A percentile compares a stretch with the other conserved stretches of the same genome.
Conservation (phyloP, 2,113 vertebrate genomes). For the Ictalurus punctatus region DNA sequence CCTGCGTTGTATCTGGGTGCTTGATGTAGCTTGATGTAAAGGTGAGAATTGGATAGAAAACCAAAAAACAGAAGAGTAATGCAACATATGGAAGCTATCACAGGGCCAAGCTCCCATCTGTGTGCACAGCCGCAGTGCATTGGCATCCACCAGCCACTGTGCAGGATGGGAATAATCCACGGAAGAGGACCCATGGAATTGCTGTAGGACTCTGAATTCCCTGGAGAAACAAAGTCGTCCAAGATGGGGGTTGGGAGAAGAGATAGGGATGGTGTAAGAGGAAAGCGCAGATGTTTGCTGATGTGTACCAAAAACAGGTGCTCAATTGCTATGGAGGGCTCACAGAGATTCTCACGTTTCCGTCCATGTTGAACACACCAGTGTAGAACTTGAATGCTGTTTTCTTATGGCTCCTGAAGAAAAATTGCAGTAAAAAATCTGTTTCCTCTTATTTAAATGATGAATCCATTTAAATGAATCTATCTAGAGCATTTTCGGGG, state of each 20-base stretch:
- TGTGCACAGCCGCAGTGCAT: slow-evolving; percentile 64
- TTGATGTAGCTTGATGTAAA: slow-evolving; percentile 43
- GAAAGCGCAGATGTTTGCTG: slow-evolving; percentile 55
- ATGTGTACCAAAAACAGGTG: slow-evolving; percentile 73
- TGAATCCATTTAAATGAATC: not conserved
- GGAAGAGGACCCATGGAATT: slow-evolving; percentile 65
- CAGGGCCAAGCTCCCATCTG: slow-evolving; percentile 70
- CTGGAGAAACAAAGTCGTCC: slow-evolving; percentile 33
- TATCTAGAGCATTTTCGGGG: slow-evolving; percentile 2
- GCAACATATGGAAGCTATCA: slow-evolving; percentile 77
- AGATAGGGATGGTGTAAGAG: slow-evolving; percentile 34
- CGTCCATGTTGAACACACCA: slow-evolving; percentile 41
- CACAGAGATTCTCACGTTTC: slow-evolving; percentile 59
- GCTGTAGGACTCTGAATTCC: slow-evolving; percentile 62
- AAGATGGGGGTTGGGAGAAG: slow-evolving; percentile 24
- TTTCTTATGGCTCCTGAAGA: slow-evolving; percentile 47
- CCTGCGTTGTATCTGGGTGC: slow-evolving; percentile 45
- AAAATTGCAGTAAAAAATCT: not conserved
- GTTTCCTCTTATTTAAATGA: slow-evolving; percentile 17
- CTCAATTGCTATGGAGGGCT: slow-evolving; percentile 55
- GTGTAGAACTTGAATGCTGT: slow-evolving; percentile 19
- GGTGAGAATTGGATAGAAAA: slow-evolving; percentile 67
- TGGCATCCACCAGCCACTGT: slow-evolving; percentile 68
- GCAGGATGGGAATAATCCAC: slow-evolving; percentile 70
- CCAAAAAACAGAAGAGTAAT: slow-evolving; percentile 52